Evolutionary conservation across 2,888 invertebrate genomes (phyloP), one percentile per base, ranked within the genome.

Genomic region (Pachliopta kotzebuea): DNA sequence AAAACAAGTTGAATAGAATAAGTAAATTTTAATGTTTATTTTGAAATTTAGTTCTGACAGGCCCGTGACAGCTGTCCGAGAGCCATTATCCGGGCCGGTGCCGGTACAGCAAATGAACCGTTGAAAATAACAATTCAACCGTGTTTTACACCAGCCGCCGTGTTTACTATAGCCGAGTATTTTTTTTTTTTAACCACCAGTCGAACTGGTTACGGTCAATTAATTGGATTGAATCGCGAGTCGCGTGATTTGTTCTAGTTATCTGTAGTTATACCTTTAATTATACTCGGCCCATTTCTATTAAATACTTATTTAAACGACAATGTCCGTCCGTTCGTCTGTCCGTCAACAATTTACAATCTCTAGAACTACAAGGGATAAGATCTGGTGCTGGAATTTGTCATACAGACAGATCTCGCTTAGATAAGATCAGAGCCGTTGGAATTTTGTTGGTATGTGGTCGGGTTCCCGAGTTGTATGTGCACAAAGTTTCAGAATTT

Each of bases 11-110:
- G n/a, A n/a, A 45, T n/a, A 52, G 7, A 23, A 83, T 81, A 83
- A 49, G 20, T 50, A 84, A 82, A 84, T 81, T 78, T 70, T 67
- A 76, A 80, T 83, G 83, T 85, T 85, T 88, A 83, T 80, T 85
- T 89, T 90, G 87, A 85, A 86, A 88, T 89, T 86, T 87, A 84
- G 86, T 88, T 83, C 82, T 80, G 84, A 83, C 85, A 80, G 68
- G 72, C 73, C 78, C 76, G 72, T 86, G 88, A 88, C 90, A 91
- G 89, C 88, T 89, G 89, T 83, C 86, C 74, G 78, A 76, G 79
- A 76, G 82, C 84, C 84, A 88, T 88, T 84, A 78, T 76, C 75
- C 77, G 72, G 71, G 71, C 71, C 78, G 77, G 76, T 78, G 77
- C 77, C 78, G 82, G 77, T 83, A 81, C 78, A 81, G 77, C 81